A percentile compares a stretch with the other conserved stretches of the same genome.
These are phyloP conservation scores for Falco naumanni DNA, from an alignment of 2,797 vertebrate species.

Conservation along the genomic window DNA sequence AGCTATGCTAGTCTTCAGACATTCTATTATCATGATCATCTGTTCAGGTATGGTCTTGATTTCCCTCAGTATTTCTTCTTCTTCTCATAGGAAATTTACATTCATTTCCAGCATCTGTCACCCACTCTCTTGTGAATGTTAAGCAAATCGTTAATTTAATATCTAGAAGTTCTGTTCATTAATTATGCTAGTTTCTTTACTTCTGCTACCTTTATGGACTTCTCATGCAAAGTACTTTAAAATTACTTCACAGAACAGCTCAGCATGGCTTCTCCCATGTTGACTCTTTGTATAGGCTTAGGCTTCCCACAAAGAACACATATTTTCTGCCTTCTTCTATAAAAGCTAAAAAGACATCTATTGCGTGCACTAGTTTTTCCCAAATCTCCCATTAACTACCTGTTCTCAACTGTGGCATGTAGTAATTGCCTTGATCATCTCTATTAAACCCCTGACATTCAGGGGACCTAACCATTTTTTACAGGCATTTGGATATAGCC, in stretches of 20 bases:
- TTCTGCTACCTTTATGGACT: slow-evolving; percentile 22
- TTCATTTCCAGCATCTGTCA: slow-evolving; percentile 65
- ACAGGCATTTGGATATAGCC: background rate
- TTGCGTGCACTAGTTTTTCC: background rate
- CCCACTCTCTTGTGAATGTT: slow-evolving; percentile 51
- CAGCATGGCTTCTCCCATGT: background rate
- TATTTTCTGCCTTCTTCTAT: background rate
- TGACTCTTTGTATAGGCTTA: background rate
- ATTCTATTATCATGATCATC: slow-evolving; percentile 63
- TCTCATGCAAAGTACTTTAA: background rate
- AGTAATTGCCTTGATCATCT: background rate
- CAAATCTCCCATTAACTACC: background rate
- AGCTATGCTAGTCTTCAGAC: slow-evolving; percentile 34
- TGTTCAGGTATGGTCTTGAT: slow-evolving; percentile 49
- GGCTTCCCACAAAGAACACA: background rate
- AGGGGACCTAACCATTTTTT: background rate
- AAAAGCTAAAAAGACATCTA: background rate
- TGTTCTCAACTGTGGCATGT: background rate
- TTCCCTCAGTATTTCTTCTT: slow-evolving; percentile 61
- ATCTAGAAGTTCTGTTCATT: slow-evolving; percentile 38
- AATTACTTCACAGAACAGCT: slow-evolving; percentile 21
- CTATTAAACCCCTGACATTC: background rate
- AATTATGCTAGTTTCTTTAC: slow-evolving; percentile 34
- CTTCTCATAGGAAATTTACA: slow-evolving; percentile 44
- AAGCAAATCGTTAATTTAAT: slow-evolving; percentile 65